phyloP scores from a whole-genome alignment of 2,797 vertebrate genomes.

The Aratinga solstitialis region DNA sequence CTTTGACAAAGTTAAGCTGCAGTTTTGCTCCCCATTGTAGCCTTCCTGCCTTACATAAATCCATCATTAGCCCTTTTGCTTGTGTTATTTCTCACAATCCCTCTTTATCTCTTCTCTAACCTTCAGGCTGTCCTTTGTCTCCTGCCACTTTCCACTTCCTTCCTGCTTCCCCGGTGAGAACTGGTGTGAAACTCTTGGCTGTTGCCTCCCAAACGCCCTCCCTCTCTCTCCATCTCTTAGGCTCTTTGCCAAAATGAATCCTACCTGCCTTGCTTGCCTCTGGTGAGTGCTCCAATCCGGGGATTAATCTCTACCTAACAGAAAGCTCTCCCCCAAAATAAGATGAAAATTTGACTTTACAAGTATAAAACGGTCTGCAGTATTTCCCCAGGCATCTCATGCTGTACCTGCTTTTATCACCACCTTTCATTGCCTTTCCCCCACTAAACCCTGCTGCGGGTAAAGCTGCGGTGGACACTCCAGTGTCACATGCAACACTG shows the following conservation, averaged over 20 bases:
- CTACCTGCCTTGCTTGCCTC: neutral
- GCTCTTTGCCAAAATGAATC: neutral
- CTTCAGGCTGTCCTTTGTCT: slow-evolving; percentile 21
- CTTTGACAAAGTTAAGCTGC: neutral
- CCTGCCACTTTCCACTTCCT: slow-evolving; percentile 23
- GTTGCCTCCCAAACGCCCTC: neutral
- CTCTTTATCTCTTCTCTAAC: slow-evolving; percentile 22
- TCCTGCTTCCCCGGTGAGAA: slow-evolving; percentile 3
- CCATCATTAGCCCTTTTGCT: slow-evolving; percentile 9
- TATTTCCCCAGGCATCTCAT: neutral
- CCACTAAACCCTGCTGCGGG: neutral
- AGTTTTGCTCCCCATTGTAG: neutral
- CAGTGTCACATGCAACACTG: neutral
- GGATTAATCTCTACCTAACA: neutral
- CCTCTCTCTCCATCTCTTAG: neutral
- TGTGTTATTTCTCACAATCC: slow-evolving; percentile 21
- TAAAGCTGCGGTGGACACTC: neutral
- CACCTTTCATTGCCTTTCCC: neutral
- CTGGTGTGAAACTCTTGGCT: neutral
- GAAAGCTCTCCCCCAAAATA: neutral
- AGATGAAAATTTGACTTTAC: neutral
- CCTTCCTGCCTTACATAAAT: slow-evolving; percentile 38
- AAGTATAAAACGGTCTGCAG: neutral
- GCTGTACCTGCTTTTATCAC: neutral
- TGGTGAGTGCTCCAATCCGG: neutral